phyloP scores from a whole-genome alignment of 2,113 vertebrate genomes.

The Ranitomeya variabilis region DNA sequence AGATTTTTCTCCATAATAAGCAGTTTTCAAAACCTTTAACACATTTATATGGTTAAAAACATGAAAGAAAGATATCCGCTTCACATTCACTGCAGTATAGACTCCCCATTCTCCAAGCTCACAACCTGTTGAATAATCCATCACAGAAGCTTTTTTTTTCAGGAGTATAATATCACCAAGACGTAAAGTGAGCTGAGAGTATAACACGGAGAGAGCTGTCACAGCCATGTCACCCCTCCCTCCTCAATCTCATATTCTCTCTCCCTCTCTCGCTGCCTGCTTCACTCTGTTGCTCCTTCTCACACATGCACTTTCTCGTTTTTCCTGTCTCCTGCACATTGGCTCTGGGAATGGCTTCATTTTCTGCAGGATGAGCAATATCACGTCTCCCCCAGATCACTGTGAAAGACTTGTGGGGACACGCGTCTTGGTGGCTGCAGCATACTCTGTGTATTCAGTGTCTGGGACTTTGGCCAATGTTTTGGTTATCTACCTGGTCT shows the following conservation, averaged over 20 bases:
- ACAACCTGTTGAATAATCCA: conserved; percentile 54
- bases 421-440: conserved; percentile 75
- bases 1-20: background rate
- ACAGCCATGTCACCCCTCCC: conserved; percentile 48
- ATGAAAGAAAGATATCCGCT: background rate
- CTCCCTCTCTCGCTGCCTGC: conserved; percentile 39
- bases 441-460: conserved; percentile 79
- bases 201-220: conserved; percentile 34
- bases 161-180: conserved; percentile 53
- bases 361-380: conserved; percentile 75
- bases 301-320: conserved; percentile 55
- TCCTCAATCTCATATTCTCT: conserved; percentile 43
- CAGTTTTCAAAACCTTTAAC: background rate
- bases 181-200: conserved; percentile 50
- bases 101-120: background rate
- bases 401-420: conserved; percentile 74
- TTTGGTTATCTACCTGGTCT: conserved; percentile 83
- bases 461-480: conserved; percentile 82
- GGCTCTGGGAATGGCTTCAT: conserved; percentile 58
- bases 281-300: conserved; percentile 41
- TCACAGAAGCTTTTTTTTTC: conserved; percentile 36
- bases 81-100: conserved; percentile 9
- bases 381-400: conserved; percentile 70
- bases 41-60: background rate
- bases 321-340: conserved; percentile 62